Conservation (phyloP, 2,113 vertebrate species). For the Barbus barbus region DNA sequence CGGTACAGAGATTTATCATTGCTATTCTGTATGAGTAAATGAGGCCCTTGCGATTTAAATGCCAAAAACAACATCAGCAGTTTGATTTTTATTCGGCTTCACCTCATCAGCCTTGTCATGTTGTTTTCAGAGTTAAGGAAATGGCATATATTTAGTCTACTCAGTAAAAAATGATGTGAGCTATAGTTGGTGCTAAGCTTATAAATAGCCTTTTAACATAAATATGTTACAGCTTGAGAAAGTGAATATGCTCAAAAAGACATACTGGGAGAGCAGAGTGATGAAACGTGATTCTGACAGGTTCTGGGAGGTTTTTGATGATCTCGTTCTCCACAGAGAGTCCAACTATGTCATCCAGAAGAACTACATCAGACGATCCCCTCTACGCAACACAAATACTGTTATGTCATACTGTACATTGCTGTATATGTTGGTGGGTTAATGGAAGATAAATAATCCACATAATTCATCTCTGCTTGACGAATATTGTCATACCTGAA, state of each 20-base stretch:
- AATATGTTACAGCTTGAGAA: background rate
- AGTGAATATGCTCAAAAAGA: conserved; percentile 24
- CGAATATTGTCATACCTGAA: conserved; percentile 63
- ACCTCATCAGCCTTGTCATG: background rate
- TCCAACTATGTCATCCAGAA: conserved; percentile 67
- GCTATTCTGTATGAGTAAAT: background rate
- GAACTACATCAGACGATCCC: rapidly evolving
- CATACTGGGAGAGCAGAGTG: conserved; percentile 65
- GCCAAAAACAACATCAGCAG: background rate
- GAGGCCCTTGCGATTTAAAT: background rate
- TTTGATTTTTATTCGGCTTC: background rate
- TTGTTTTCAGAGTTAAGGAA: conserved; percentile 15
- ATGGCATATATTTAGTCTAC: background rate
- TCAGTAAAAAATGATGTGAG: background rate
- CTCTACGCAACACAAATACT: conserved; percentile 22
- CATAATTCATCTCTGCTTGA: background rate
- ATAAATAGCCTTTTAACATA: background rate
- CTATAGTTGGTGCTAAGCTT: background rate
- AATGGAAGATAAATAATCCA: background rate
- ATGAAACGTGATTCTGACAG: conserved; percentile 68
- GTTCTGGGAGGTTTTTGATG: conserved; percentile 63
- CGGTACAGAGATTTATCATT: background rate
- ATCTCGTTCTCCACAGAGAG: conserved; percentile 71
- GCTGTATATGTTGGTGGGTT: background rate
- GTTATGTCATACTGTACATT: background rate